phyloP scores from a whole-genome alignment of 2,113 vertebrate genomes.

The Hippocampus comes region DNA sequence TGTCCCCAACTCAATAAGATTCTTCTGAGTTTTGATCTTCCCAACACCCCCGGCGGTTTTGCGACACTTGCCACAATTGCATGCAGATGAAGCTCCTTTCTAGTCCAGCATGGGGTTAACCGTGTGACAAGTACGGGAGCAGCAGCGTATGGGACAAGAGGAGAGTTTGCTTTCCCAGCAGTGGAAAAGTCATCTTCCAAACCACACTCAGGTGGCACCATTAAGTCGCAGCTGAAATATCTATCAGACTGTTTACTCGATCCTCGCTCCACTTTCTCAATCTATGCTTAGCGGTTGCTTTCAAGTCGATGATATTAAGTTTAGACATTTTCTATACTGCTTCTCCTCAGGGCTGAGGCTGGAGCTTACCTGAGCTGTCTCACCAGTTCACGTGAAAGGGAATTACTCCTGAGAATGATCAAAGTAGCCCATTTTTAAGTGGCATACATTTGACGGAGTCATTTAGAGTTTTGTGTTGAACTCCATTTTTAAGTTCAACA shows the following conservation, averaged over 20 bases:
- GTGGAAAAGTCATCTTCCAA: slow-evolving; percentile 36
- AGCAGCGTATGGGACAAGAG: slow-evolving; percentile 24
- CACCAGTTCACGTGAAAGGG: slow-evolving; percentile 7
- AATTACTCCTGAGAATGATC: slow-evolving; percentile 9
- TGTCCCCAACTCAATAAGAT: slow-evolving; percentile 10
- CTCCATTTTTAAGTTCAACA: neutral
- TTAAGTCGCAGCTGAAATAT: slow-evolving; percentile 51
- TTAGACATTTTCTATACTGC: neutral
- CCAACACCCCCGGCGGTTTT: slow-evolving; percentile 30
- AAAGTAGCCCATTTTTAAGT: neutral
- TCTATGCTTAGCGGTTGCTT: slow-evolving; percentile 20
- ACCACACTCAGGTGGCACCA: slow-evolving; percentile 57
- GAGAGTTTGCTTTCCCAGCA: slow-evolving; percentile 41
- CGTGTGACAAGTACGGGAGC: slow-evolving; percentile 42
- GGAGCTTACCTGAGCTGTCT: neutral
- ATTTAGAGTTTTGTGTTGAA: neutral
- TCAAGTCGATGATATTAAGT: neutral
- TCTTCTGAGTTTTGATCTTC: slow-evolving; percentile 29
- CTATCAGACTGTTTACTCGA: slow-evolving; percentile 44
- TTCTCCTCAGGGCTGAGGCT: neutral
- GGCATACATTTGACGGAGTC: no score
- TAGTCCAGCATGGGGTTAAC: slow-evolving; percentile 30
- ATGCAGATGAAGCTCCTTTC: slow-evolving; percentile 41
- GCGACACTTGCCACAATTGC: slow-evolving; percentile 34
- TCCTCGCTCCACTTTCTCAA: slow-evolving; percentile 24